Percentiles rank a stretch among this genome's conserved stretches.
phyloP scores from a whole-genome alignment of 1,140 invertebrate species.

The Magallana gigas region DNA sequence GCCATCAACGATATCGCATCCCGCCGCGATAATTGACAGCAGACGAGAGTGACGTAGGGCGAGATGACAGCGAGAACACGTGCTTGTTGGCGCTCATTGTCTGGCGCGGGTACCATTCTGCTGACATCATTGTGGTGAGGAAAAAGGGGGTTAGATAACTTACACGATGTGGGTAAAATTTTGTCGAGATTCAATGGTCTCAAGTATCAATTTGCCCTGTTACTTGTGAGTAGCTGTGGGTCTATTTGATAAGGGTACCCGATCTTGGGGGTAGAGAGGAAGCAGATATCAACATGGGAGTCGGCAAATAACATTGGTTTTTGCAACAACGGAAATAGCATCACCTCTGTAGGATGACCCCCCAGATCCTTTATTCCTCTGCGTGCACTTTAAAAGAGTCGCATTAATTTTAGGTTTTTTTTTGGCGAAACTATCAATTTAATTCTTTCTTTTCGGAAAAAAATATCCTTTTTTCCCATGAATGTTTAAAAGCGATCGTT shows the following conservation, averaged over 20 bases:
- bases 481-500: not conserved
- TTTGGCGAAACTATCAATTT: constrained; percentile 1
- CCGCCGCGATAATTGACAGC: constrained; percentile 20
- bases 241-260: not conserved
- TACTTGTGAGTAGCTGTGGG: not conserved
- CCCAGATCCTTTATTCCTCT: not conserved
- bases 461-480: not conserved
- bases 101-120: not conserved
- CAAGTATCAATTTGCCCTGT: not conserved
- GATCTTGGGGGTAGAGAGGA: not conserved
- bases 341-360: not conserved
- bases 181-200: not conserved
- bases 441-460: not conserved
- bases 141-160: not conserved
- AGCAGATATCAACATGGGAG: not conserved
- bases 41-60: constrained; percentile 25
- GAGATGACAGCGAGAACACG: constrained; percentile 32
- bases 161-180: not conserved
- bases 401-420: too few species aligned
- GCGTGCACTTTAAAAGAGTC: not conserved
- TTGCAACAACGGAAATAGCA: not conserved
- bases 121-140: not conserved
- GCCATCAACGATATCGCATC: constrained; percentile 28
- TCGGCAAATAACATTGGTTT: not conserved
- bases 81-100: not conserved